Conservation (phyloP, 2,113 vertebrate species). For the Panthera uncia region DNA sequence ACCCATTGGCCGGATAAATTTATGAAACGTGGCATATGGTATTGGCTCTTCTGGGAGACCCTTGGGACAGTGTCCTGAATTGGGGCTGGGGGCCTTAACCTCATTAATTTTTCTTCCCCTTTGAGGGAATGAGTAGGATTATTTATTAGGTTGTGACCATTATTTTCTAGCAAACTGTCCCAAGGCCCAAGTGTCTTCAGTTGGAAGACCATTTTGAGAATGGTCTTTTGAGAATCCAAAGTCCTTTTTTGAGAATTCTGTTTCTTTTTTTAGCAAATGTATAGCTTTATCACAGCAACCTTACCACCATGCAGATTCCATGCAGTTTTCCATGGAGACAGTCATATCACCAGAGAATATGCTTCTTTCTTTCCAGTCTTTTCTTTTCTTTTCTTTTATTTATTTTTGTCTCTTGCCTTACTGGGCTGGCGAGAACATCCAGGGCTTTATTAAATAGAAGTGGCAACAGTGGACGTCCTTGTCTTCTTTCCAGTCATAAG, state of each 20-base stretch:
- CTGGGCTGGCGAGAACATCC: background rate
- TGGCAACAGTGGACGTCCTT: background rate
- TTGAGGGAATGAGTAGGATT: background rate
- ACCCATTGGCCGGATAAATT: background rate
- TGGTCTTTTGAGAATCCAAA: background rate
- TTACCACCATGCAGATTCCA: background rate
- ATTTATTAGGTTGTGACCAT: slow-evolving; percentile 13
- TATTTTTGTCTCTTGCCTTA: background rate
- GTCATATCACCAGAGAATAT: background rate
- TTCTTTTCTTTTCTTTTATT: background rate
- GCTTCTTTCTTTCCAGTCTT: background rate
- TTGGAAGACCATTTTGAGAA: background rate
- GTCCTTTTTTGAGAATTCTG: background rate
- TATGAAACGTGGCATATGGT: background rate
- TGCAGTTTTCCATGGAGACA: background rate
- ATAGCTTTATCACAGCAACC: background rate
- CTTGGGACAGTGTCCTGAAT: background rate
- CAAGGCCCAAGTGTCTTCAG: background rate
- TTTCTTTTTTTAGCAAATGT: background rate
- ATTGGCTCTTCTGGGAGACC: background rate
- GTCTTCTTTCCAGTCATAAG: background rate
- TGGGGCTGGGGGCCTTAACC: background rate
- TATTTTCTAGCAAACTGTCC: background rate
- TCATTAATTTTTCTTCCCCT: background rate
- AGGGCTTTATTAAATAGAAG: background rate